Conservation (phyloP, 2,113 vertebrate genomes). For the Leucoraja erinaceus region DNA sequence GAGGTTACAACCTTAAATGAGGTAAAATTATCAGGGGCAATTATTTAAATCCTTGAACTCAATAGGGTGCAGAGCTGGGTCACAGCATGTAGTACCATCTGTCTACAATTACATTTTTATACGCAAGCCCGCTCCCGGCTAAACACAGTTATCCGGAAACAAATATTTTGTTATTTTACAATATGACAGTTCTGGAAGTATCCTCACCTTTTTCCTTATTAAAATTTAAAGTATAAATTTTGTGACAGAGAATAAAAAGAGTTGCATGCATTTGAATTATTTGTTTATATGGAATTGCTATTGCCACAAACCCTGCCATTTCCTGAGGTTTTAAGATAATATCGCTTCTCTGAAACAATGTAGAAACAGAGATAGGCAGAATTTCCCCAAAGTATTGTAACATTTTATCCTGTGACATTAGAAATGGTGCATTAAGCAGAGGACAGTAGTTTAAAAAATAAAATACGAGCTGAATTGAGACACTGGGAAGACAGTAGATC, state of each 20-base stretch:
- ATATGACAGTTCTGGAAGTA: neutral
- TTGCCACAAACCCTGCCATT: neutral
- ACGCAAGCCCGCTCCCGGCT: neutral
- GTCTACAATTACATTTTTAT: conserved; percentile 11
- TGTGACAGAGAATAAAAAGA: neutral
- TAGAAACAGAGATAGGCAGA: neutral
- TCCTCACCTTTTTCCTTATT: neutral
- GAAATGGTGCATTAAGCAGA: neutral
- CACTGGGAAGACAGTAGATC: neutral
- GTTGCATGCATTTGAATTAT: neutral
- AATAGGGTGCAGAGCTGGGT: neutral
- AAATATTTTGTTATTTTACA: neutral
- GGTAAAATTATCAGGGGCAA: neutral
- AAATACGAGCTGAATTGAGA: neutral
- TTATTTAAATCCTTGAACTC: neutral
- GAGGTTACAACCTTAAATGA: neutral
- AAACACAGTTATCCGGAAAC: neutral
- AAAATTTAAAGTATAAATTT: neutral
- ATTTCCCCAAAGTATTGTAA: neutral
- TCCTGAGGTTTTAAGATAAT: neutral
- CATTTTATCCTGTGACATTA: conserved; percentile 3
- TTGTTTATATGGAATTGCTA: neutral
- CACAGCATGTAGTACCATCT: neutral
- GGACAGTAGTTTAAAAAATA: neutral
- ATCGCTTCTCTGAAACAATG: too few species aligned